Conservation (phyloP, 2,797 vertebrate genomes). For the Muscicapa striata region DNA sequence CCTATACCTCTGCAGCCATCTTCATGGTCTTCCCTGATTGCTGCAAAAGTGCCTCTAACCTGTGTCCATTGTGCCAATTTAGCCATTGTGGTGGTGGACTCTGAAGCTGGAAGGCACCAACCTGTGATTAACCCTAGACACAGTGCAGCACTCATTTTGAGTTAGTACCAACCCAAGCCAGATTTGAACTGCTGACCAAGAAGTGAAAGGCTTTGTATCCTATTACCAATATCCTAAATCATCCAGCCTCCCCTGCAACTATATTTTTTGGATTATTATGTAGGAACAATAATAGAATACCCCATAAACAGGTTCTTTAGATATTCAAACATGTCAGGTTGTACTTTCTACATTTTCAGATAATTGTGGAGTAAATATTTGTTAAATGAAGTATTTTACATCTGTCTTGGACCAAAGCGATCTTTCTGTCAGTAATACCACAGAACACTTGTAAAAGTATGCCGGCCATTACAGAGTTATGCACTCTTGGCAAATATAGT, state of each 20-base stretch:
- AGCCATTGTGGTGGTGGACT: not conserved
- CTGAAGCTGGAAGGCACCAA: not conserved
- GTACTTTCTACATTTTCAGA: constrained; percentile 73
- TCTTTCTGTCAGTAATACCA: constrained; percentile 76
- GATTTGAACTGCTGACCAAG: constrained; percentile 60
- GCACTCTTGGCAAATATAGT: constrained; percentile 74
- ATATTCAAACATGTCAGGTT: constrained; percentile 74
- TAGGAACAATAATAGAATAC: constrained; percentile 64
- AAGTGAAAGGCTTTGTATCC: constrained; percentile 58
- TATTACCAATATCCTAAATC: constrained; percentile 67
- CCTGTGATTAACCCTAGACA: not conserved
- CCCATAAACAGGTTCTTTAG: constrained; percentile 70
- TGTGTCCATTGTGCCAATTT: not conserved
- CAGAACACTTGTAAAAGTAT: constrained; percentile 74
- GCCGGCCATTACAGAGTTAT: constrained; percentile 76
- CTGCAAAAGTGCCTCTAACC: not conserved
- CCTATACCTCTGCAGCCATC: not conserved
- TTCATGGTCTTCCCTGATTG: not conserved
- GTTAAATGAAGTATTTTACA: constrained; percentile 76
- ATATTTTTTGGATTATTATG: constrained; percentile 63
- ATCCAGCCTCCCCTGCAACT: constrained; percentile 43
- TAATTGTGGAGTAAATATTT: constrained; percentile 74
- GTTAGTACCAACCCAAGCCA: constrained; percentile 17
- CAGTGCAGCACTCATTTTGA: not conserved
- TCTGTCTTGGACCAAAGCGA: constrained; percentile 71